Base-by-base conservation (phyloP, 2,113 vertebrate species). In the Scalopus aquaticus region DNA sequence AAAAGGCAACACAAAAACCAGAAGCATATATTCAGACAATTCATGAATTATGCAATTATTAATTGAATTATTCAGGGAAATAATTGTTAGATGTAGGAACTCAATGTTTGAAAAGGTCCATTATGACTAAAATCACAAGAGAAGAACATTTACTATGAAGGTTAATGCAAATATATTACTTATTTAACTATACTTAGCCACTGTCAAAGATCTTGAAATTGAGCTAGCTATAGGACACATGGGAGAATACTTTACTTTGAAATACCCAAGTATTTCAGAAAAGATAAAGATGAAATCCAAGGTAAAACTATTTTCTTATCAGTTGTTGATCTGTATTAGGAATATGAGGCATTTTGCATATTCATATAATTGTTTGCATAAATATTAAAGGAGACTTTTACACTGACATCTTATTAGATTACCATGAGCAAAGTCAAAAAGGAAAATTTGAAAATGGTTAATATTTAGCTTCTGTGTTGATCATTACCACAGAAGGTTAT, bases 111-210 rank as follows among this genome's bases (percentile, higher is more conserved):
- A 97, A 97, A 94, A 97, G 76, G 73, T 30, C 81, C 72, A 90
- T 97, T 96, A 96, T 89, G 62, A 96, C 7, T 90, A 86, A 97
- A 86, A 22, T 97, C 82, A 97, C 73, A 97, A 97, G 96, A 95
- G 28, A 94, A 95, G 28, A 93, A 77, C 74, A 96, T 96, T 92
- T 72, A 73, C 76, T 91, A 37, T 96, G 83, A 97, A 96, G 76
- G 79, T 93, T 97, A 98, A 97, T 92, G 88, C 51, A 92, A 42
- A 95, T 56, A 64, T 93, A 96, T 98, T 96, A 96, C 78, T 95
- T 97, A 88, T 90, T 97, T 84, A 95, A 96, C 89, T 94, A 80
- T 51, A 97, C 58, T 91, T 92, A 97, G 26, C 20, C 76, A 96
- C 97, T 97, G 85, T 88, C 87, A 90, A 82, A 64, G 73, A 92